Evolutionary conservation across 2,113 vertebrate species (phyloP), one percentile per base, ranked within the genome.

Genomic region (Pseudonaja textilis): DNA sequence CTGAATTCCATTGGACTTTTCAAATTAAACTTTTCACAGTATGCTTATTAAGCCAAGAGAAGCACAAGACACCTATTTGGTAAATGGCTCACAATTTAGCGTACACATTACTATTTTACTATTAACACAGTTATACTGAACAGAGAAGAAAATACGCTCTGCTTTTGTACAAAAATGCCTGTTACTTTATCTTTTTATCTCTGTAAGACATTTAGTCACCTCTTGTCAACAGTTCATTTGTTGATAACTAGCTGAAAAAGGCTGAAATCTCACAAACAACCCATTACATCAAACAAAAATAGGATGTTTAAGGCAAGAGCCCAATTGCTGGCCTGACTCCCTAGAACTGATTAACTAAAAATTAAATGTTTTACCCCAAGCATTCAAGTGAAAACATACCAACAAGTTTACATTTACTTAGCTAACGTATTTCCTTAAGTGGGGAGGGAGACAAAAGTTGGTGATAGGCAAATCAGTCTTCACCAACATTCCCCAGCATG

Each of bases 61-160:
- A 1, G 88, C 26, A 85, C 25, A 22, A 59, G 25, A 91, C 29
- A 39, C 5, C 12, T 5, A 23, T 10, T 23, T 89, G 9, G 42
- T 42, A 57, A 81, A 89, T 29, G 22, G 61, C 12, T 81, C 52
- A 89, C 42, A 90, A 89, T 25, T 12, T 45, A 29, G 39, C 25
- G 2, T 8, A 64, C 93, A 94, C 96, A 96, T 97, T 96, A 95
- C 96, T 42, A 8, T 26, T 87, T 50, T 29, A 50, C 25, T n/a
- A 55, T 91, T 91, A 87, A 14, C 23, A 45, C n/a, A 23, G 5
- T n/a, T 54, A 74, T 10, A 47, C 25, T 90, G 34, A 25, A 69
- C 18, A 74, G 25, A 54, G 26, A 90, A 23, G 69, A 74, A 29
- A 47, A 54, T 20, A 39, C 18, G 0, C 50, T 22, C 20, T 69